Evolutionary conservation across 2,888 invertebrate genomes (phyloP), one percentile per base, ranked within the genome.

Genomic region (Ypsolopha scabrella): DNA sequence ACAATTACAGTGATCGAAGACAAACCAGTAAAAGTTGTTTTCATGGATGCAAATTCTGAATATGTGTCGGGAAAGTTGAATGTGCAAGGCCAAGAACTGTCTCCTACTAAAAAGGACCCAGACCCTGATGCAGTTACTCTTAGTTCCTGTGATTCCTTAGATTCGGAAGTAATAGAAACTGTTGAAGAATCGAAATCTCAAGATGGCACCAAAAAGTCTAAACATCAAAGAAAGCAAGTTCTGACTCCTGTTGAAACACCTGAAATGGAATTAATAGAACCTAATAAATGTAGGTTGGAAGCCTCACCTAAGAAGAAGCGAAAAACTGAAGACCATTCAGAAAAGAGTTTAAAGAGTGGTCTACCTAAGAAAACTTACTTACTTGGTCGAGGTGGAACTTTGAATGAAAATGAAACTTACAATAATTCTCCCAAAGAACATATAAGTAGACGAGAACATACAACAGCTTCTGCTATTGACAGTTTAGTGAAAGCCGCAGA

Each of bases 151-250:
- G 76, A 81, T 55, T 75, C 78, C n/a, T 51, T 74, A 36, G 80
- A 79, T 59, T 76, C 78, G 0, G 78, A 81, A 34, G 56, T 67
- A 7, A 51, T 72, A 41, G 78, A 81, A 48, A 51, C 65, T 7
- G 58, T 61, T 9, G 71, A 72, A 39, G 80, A 75, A 11, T 53
- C 50, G 0, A 80, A 75, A 57, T 57, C 60, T 9, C 69, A 66
- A 52, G 80, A 82, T 53, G 79, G 78, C 47, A 55, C 55, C 7
- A 82, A 73, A 67, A 59, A 38, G 8, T 11, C 65, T 34, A 85
- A 80, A 63, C 87, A 87, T 67, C 86, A 81, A 58, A 71, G 87
- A 57, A 87, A 87, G 65, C 87, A 87, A 64, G 83, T 87, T 35
- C 62, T 87, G 33, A 86, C 80, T 35, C 83, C 87, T 0, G 86